These are phyloP conservation scores for Vipera ursinii DNA, from an alignment of 2,797 vertebrate genomes.

Conservation along the genomic window DNA sequence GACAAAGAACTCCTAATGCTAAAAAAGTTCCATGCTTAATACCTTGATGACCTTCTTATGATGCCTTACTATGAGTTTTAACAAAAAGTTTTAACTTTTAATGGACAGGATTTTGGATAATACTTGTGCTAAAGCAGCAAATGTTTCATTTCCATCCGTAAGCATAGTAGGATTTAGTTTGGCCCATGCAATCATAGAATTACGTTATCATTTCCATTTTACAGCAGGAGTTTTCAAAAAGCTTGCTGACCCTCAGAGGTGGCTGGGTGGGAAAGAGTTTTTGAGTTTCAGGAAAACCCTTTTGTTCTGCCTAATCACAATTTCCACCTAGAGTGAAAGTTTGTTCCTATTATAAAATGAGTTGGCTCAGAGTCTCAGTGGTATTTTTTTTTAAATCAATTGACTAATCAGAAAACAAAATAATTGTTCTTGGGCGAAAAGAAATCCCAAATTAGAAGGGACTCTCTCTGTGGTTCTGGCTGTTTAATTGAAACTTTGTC, in stretches of 20 bases:
- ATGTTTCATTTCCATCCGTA: background rate
- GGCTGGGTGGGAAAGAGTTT: background rate
- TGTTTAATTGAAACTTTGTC: background rate
- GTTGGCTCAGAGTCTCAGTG: background rate
- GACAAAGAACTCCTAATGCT: background rate
- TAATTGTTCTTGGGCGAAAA: background rate
- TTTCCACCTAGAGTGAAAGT: background rate
- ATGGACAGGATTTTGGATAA: background rate
- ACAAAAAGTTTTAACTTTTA: background rate
- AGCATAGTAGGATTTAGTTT: background rate
- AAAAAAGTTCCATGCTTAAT: background rate
- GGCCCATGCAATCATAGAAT: background rate
- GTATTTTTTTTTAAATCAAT: background rate
- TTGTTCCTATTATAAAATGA: background rate
- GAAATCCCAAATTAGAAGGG: background rate
- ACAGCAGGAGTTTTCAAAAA: background rate
- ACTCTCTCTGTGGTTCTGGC: background rate
- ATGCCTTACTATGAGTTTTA: background rate
- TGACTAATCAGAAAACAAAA: background rate
- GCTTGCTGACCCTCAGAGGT: background rate
- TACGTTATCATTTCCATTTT: background rate
- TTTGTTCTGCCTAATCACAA: background rate
- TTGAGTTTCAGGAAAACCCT: background rate
- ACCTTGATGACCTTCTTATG: background rate
- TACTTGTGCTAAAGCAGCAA: background rate